Conservation (phyloP, 1,140 invertebrate genomes). For the Neodiprion virginianus region DNA sequence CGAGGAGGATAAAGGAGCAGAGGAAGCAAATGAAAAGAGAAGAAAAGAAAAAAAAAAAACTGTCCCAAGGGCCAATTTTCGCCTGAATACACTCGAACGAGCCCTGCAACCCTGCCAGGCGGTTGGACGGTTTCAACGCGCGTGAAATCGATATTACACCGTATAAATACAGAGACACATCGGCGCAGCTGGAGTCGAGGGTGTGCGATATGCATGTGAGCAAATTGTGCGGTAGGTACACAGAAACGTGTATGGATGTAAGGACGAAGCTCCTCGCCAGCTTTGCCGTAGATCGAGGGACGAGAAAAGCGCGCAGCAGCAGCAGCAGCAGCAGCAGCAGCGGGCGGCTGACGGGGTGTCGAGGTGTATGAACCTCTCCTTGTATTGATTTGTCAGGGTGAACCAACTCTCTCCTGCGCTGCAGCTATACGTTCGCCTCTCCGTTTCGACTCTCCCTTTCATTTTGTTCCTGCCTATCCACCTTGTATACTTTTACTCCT, state of each 20-base stretch:
- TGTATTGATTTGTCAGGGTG: slow-evolving; percentile 11
- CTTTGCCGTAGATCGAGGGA: not conserved
- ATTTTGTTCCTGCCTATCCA: not conserved
- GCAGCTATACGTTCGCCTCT: not conserved
- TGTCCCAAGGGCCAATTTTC: slow-evolving; percentile 47
- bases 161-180: not conserved
- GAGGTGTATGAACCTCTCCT: slow-evolving; percentile 13
- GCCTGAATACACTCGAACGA: slow-evolving; percentile 49
- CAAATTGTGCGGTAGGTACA: slow-evolving; percentile 15
- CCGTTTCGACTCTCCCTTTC: not conserved
- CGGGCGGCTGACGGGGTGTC: slow-evolving; percentile 11
- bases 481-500: not conserved
- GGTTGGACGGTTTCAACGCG: slow-evolving; percentile 28
- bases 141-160: slow-evolving; percentile 46
- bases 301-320: not conserved
- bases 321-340: slow-evolving; percentile 6
- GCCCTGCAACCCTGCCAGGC: slow-evolving; percentile 22
- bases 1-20: not conserved
- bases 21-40: not conserved
- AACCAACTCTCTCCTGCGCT: slow-evolving; percentile 10
- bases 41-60: slow-evolving; percentile 42
- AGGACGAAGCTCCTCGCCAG: slow-evolving; percentile 10
- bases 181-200: slow-evolving; percentile 21
- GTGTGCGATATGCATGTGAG: not conserved
- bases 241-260: slow-evolving; percentile 1